These are phyloP conservation scores for Pygoscelis antarcticus DNA, from an alignment of 2,113 vertebrate species.

Conservation along the genomic window DNA sequence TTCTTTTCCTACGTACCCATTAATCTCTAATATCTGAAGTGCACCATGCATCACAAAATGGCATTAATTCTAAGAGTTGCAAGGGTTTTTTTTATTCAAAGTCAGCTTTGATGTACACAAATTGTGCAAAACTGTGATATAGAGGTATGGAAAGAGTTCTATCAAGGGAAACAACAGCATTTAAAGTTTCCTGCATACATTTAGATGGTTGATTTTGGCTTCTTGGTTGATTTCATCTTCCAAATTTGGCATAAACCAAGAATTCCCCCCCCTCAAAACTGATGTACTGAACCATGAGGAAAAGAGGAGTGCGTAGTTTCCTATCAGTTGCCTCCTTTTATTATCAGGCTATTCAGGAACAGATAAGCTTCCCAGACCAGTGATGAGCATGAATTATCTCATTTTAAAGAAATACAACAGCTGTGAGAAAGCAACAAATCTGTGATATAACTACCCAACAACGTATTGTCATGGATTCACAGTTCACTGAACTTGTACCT, in stretches of 20 bases:
- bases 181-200: not conserved
- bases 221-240: not conserved
- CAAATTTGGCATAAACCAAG: not conserved
- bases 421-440: not conserved
- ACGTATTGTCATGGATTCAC: not conserved
- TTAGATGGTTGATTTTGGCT: not conserved
- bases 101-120: not conserved
- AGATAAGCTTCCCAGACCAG: not conserved
- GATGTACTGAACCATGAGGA: not conserved
- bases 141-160: not conserved
- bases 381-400: not conserved
- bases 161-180: not conserved
- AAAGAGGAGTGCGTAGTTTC: not conserved
- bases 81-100: not conserved
- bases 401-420: not conserved
- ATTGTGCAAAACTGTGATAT: not conserved
- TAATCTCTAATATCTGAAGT: not conserved
- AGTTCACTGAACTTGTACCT: not conserved
- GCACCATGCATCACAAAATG: not conserved
- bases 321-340: not conserved
- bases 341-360: not conserved
- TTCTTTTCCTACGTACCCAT: not conserved
- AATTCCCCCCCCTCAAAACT: fast-evolving
- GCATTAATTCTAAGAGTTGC: not conserved
- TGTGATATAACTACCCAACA: not conserved